Base-by-base conservation (phyloP, 2,797 vertebrate species). In the Pogoniulus pusillus region DNA sequence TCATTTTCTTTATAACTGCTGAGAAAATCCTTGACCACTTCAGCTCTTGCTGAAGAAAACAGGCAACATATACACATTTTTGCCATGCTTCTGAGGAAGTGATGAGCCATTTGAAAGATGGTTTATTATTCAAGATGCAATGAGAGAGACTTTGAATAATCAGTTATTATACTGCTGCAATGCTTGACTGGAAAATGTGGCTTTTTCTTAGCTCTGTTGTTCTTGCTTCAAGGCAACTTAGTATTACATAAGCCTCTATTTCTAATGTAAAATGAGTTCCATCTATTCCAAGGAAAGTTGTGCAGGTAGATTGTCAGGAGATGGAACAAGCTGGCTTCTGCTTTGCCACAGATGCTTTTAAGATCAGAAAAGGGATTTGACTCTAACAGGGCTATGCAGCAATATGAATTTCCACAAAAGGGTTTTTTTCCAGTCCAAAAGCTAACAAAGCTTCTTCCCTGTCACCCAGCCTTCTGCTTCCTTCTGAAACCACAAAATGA, bases 171-270 rank as follows among this genome's bases (percentile, higher is more conserved):
- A 7, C 76, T 82, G 53, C 19, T 89, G 23, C 79, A 79, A 78
- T 34, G 39, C 39, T 68, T 78, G 66, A 81, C 60, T 85, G 60
- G n/a, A 84, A 91, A 87, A 91, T 41, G 10, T 27, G 43, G 3
- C 7, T 88, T 92, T 82, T 77, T 87, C 73, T 85, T 90, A 78
- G 47, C 68, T 80, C 59, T 83, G 6, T 12, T 59, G 32, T 60
- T 85, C 55, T 91, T 81, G 32, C 35, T 75, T 70, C 70, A 83
- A 89, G n/a, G 39, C 32, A 16, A 5, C 39, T 74, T 74, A 55
- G 47, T 53, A n/a, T 92, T 92, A 87, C 59, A 35, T 75, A 95
- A 94, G 49, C 29, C 43, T 89, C 82, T 87, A n/a, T 93, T 94
- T 94, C 85, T 73, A 75, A 78, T 78, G 35, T 74, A 60, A 94